Evolutionary conservation across 2,113 vertebrate species (phyloP).

Genomic region (Prunella himalayana): DNA sequence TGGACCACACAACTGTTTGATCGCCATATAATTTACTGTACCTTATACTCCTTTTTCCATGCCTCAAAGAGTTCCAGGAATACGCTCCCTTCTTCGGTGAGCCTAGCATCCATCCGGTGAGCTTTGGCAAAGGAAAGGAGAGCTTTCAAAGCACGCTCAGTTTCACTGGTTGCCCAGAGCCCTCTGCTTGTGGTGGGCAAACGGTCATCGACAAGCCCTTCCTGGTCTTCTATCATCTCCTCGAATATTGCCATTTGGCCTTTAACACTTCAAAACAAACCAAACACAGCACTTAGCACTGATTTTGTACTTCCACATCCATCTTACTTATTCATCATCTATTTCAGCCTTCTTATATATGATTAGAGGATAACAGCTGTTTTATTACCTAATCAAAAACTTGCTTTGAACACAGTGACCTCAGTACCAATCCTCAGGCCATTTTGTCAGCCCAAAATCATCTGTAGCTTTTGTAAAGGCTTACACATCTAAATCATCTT

Average conservation of each 20-base stretch:
- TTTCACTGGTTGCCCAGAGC: slow-evolving; percentile 93
- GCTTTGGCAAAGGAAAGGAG: slow-evolving; percentile 87
- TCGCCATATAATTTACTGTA: slow-evolving; percentile 21
- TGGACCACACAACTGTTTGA: neutral
- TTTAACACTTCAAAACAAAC: slow-evolving; percentile 81
- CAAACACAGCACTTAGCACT: neutral
- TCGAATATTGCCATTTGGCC: slow-evolving; percentile 97
- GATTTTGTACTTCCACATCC: neutral
- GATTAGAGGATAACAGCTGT: neutral
- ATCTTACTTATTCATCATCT: neutral
- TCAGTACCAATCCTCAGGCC: neutral
- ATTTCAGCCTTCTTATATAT: neutral
- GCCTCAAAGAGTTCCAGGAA: slow-evolving; percentile 95
- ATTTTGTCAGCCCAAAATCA: neutral
- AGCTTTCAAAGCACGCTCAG: slow-evolving; percentile 89
- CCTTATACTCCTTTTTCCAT: slow-evolving; percentile 99
- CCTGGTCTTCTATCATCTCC: slow-evolving; percentile 98
- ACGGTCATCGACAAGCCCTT: slow-evolving; percentile 91
- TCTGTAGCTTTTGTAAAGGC: neutral
- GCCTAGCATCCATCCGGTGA: slow-evolving; percentile 80
- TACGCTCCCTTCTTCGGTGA: slow-evolving; percentile 86
- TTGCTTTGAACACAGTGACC: neutral
- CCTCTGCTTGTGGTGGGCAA: slow-evolving; percentile 92
- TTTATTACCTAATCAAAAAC: neutral
- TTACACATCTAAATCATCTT: neutral